Base-by-base conservation (phyloP, 2,113 vertebrate species). In the Kryptolebias marmoratus region DNA sequence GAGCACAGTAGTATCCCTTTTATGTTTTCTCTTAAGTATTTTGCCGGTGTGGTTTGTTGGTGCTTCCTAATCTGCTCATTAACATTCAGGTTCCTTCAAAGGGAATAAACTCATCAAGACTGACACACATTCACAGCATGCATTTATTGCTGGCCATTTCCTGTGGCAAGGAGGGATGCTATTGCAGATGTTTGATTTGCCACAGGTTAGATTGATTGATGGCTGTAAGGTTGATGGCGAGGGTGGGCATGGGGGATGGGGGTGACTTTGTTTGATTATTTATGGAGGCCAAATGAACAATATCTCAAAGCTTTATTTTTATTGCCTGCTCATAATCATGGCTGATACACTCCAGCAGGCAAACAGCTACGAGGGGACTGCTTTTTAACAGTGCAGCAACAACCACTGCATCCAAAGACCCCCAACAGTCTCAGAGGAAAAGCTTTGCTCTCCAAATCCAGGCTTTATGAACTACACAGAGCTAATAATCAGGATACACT, bases 151-250 rank as follows among this genome's bases (percentile, higher is more conserved):
- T 72, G 74, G 63, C 58, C 60, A n/a, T 71, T 79, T 78, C 63
- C 49, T 54, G 55, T 53, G 72, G 32, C 15, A 9, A 55, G 69
- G 48, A 67, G 68, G 68, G 54, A 66, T 50, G 64, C 73, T 55
- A 45, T 58, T 87, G 84, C 71, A 86, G 85, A 83, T 88, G 80
- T 76, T 75, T 72, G 64, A 81, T 83, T 84, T 82, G 75, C 85
- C 77, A 88, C 87, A 81, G 85, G 89, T 90, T 85, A 85, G 62
- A 77, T 11, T 42, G 80, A 84, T 78, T 67, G 53, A 65, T 84
- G 84, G 68, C n/a, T 11, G 64, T 39, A 60, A 60, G 45, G 53
- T 27, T 56, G 72, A 61, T 48, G 64, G 73, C n/a, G 55, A 62
- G 31, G 63, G 59, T 72, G 64, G 60, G 55, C 15, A 31, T 28